Percentiles rank a stretch among this genome's conserved stretches.
Conservation (phyloP, 2,888 invertebrate genomes). For the Pammene aurita region DNA sequence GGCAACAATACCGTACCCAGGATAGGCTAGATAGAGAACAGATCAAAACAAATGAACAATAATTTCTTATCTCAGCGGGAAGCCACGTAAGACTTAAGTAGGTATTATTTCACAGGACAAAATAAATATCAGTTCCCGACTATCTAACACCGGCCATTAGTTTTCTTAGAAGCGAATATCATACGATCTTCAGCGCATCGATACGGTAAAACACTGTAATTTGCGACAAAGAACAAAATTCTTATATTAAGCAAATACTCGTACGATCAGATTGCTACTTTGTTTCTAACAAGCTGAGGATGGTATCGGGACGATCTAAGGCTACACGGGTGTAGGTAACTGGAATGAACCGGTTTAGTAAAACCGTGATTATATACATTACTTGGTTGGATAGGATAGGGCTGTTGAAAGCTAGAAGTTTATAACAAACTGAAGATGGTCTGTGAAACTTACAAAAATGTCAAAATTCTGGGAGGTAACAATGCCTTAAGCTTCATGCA, state of each 20-base stretch:
- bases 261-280: conserved; percentile 29
- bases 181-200: conserved; percentile 16
- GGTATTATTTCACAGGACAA: conserved; percentile 12
- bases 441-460: too few relatives aligned
- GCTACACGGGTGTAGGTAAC: conserved; percentile 19
- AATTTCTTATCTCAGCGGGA: background rate
- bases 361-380: conserved; percentile 13
- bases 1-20: background rate
- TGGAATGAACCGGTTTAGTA: conserved; percentile 23
- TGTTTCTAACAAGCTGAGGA: conserved; percentile 38
- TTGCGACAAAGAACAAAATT: conserved; percentile 21
- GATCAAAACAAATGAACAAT: background rate
- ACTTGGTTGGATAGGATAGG: too few relatives aligned
- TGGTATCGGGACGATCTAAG: conserved; percentile 34
- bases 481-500: too few relatives aligned
- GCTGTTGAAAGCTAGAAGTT: too few relatives aligned
- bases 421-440: too few relatives aligned
- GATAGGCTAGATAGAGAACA: background rate
- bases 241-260: conserved; percentile 34
- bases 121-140: conserved; percentile 19
- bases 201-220: conserved; percentile 26
- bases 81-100: background rate
- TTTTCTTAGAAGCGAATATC: conserved; percentile 12
- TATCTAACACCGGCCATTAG: conserved; percentile 20
- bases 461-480: too few relatives aligned